Evolutionary conservation across 1,140 invertebrate species (phyloP), one percentile per base, ranked within the genome.

Genomic region (Hycleus phaleratus): DNA sequence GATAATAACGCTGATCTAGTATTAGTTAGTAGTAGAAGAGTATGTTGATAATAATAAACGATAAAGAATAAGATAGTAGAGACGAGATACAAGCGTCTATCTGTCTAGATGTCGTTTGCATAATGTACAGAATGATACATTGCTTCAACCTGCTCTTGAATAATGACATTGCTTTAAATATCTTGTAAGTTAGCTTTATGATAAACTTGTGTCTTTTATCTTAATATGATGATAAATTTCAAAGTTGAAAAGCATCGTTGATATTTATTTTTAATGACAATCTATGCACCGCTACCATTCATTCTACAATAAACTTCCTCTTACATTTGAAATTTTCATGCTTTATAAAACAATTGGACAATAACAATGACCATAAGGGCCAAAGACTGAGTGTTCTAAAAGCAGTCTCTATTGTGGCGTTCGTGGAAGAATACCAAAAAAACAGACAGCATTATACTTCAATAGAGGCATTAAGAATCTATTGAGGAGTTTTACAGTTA

Each of bases 211-310:
- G 48, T 51, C 46, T 47, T 52, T 49, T 50, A 46, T 52, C 56
- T 43, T 60, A 63, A 60, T 57, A 49, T 48, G 44, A 63, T 63
- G 61, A 63, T 63, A 58, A 63, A 63, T 63, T 53, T 62, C 46
- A 42, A 18, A 18, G 56, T 56, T 56, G 9, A 10, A 52, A 43
- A 44, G 47, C 18, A 18, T 40, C 53, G 60, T 49, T 58, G 54
- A 56, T 60, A 56, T 60, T 60, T 60, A 60, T 56, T 51, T 52
- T 60, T 56, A 60, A 60, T 56, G 59, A 56, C 53, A 48, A 39
- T 46, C 53, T 47, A 51, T 44, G 58, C 44, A 46, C 49, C 45
- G 48, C 49, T 54, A 49, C 38, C 58, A 46, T 59, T 59, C 54
- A 55, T 59, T 59, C 55, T 26, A 47, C 44, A 46, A 47, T 26